Evolutionary conservation across 37 sponge, comb jelly and placozoan genomes (phyloP).

Genomic region (Crambe crambe): DNA sequence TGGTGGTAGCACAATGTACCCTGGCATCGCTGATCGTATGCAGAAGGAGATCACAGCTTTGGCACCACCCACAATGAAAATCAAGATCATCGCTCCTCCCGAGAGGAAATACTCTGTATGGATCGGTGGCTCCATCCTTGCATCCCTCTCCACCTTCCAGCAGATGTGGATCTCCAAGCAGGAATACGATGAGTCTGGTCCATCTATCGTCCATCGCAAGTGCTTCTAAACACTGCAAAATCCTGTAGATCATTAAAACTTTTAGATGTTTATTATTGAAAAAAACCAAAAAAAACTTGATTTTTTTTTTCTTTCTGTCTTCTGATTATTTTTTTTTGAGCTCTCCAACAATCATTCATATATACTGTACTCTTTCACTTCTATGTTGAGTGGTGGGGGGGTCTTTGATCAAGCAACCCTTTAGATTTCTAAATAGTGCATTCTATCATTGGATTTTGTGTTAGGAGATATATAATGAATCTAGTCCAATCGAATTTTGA

Average conservation of each 20-base stretch:
- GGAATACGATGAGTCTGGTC: constrained; percentile 99
- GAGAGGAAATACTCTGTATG: constrained; percentile 99
- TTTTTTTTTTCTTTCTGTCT: constrained; percentile 16
- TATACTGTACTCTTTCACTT: background rate
- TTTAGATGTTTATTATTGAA: background rate
- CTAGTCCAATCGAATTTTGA: no score
- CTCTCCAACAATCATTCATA: constrained; percentile 27
- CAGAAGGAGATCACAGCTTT: constrained; percentile 99
- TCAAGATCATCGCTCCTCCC: constrained; percentile 99
- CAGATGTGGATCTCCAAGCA: constrained; percentile 99
- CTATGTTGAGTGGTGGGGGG: background rate
- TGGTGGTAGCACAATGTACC: constrained; percentile 99
- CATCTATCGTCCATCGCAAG: constrained; percentile 99
- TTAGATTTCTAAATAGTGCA: no score
- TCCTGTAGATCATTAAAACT: background rate
- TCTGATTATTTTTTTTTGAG: background rate
- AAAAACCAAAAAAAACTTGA: background rate
- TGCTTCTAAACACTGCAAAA: constrained; percentile 88
- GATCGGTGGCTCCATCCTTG: constrained; percentile 99
- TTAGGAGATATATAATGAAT: background rate
- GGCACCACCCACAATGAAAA: constrained; percentile 99
- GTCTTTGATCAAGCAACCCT: background rate
- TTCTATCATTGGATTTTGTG: background rate
- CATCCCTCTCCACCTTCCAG: constrained; percentile 99
- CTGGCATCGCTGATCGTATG: constrained; percentile 99